Base-by-base conservation (phyloP, 35 echinoderm and acorn worm genomes). In the Anneissia japonica region DNA sequence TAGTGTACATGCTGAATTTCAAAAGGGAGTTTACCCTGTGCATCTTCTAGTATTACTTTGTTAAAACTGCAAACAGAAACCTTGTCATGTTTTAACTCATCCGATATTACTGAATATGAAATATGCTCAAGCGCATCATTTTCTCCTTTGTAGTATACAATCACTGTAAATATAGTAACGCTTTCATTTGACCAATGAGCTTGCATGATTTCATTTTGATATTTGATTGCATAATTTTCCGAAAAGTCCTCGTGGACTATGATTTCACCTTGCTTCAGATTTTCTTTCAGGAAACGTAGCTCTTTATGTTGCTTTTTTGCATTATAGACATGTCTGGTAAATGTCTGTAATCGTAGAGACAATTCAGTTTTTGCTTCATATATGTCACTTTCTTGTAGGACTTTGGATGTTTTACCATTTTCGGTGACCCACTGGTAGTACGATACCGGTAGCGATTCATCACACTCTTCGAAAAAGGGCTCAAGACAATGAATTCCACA, bases 191-290 rank as follows among this genome's bases (percentile, higher is more conserved):
- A 32, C 84, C 84, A 85, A 37, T 85, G 84, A 6, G 76, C 85
- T 26, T 74, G 34, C 85, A 87, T 87, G 6, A 87, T 41, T 40
- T 87, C 85, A 21, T 76, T 76, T 12, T 87, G 13, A 26, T 85
- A 72, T 85, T 85, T 85, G 9, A 77, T 33, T 7, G 30, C 32
- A 31, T 87, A 79, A 39, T 85, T 85, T 36, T 85, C 56, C 23
- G 83, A 73, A 37, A 85, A 85, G 72, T 85, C 84, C 51, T 85
- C 32, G 51, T 85, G 84, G 28, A 85, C 39, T 33, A 85, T 85
- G 64, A 85, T 76, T 77, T 85, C 84, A 12, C 84, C 84, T 74
- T 13, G 0, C 39, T 0, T 16, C 39, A 77, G 32, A 34, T 30
- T 17, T 39, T 36, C 7, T 14, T 83, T 86, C 10, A 80, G 26